Conservation (phyloP, 2,797 vertebrate genomes). For the Siniperca scherzeri region DNA sequence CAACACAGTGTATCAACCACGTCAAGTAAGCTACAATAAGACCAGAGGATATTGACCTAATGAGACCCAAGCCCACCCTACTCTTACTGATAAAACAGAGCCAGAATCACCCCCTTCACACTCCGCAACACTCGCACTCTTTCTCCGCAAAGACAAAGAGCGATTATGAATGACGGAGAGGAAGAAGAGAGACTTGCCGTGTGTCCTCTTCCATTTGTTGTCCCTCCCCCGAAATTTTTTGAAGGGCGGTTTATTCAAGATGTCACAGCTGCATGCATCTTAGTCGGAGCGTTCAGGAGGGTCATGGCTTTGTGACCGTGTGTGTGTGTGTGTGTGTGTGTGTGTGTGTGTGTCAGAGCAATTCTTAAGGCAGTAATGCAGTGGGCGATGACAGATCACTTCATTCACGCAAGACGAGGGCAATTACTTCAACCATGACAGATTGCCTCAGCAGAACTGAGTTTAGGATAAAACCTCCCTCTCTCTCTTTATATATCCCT, state of each 20-base stretch:
- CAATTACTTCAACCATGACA: constrained; percentile 90
- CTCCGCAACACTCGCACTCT: constrained; percentile 2
- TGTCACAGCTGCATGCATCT: constrained; percentile 74
- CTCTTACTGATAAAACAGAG: constrained; percentile 79
- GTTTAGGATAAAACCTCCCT: constrained; percentile 78
- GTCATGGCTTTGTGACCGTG: constrained; percentile 73
- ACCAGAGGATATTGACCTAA: constrained; percentile 75
- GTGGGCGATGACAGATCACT: constrained; percentile 83
- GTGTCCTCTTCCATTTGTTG: constrained; percentile 21
- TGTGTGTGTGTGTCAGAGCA: constrained; percentile 41
- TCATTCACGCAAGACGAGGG: constrained; percentile 83
- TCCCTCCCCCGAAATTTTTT: constrained; percentile 17
- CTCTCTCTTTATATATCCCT: constrained; percentile 55
- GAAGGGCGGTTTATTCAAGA: constrained; percentile 72
- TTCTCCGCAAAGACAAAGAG: constrained; percentile 60
- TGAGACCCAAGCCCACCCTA: constrained; percentile 60
- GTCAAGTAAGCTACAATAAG: constrained; percentile 64
- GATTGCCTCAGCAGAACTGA: constrained; percentile 88
- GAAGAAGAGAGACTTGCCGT: constrained; percentile 39
- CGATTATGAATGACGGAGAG: constrained; percentile 55
- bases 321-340: constrained; percentile 18
- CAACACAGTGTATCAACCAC: constrained; percentile 69
- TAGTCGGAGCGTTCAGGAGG: constrained; percentile 71
- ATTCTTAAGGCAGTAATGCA: constrained; percentile 78
- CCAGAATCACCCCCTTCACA: constrained; percentile 24